A percentile compares a stretch with the other conserved stretches of the same genome.
Evolutionary conservation across 2,797 vertebrate species (phyloP).

Genomic region (Perodicticus potto): DNA sequence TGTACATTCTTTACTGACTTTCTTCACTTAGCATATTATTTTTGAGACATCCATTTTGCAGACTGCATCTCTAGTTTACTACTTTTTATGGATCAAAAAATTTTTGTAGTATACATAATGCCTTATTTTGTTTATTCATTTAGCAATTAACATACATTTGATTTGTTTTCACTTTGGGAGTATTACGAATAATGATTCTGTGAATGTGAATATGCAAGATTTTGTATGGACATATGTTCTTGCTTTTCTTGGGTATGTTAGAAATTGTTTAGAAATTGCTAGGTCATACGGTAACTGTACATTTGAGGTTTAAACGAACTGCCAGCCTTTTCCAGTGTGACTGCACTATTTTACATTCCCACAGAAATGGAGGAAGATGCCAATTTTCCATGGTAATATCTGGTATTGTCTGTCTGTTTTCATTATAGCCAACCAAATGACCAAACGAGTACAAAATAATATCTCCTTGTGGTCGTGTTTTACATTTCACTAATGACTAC

Average conservation of each 20-base stretch:
- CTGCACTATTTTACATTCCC: neutral
- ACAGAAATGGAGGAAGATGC: neutral
- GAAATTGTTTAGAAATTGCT: neutral
- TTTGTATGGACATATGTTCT: neutral
- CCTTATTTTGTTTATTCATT: neutral
- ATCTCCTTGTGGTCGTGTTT: neutral
- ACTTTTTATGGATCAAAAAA: neutral
- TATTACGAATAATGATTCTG: neutral
- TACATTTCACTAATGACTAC: neutral
- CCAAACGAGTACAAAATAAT: neutral
- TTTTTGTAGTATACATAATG: neutral
- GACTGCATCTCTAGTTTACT: neutral
- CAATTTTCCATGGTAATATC: neutral
- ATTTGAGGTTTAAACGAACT: neutral
- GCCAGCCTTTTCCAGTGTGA: neutral
- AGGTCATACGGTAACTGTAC: neutral
- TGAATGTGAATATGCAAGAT: neutral
- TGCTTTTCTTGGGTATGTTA: neutral
- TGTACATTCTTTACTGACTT: neutral
- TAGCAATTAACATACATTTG: neutral
- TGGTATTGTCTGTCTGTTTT: slow-evolving; percentile 14
- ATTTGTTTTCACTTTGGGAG: neutral
- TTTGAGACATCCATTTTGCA: neutral
- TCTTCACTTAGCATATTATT: neutral
- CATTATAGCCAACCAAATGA: neutral